phyloP scores from a whole-genome alignment of 2,113 vertebrate genomes.

The Hiodon alosoides region DNA sequence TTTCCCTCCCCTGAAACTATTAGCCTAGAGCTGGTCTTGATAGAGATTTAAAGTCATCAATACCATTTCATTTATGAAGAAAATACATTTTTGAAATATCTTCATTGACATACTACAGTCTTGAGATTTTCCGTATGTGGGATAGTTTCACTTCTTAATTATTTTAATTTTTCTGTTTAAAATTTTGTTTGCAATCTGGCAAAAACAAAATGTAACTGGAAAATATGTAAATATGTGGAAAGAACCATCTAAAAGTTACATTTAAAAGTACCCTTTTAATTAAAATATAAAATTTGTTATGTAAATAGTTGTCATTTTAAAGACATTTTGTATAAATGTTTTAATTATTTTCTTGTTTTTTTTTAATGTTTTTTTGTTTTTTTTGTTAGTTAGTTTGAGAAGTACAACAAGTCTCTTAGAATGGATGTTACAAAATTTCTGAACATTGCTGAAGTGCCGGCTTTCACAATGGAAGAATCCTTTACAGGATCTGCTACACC shows the following conservation, averaged over 20 bases:
- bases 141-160: constrained; percentile 9
- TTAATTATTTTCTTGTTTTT: constrained; percentile 55
- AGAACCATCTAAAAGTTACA: constrained; percentile 61
- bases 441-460: constrained; percentile 25
- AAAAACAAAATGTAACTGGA: constrained; percentile 16
- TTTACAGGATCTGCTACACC: constrained; percentile 15
- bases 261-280: constrained; percentile 66
- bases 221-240: constrained; percentile 68
- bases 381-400: constrained; percentile 67
- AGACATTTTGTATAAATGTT: constrained; percentile 81
- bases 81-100: constrained; percentile 13
- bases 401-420: constrained; percentile 61
- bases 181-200: constrained; percentile 49
- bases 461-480: constrained; percentile 5
- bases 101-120: not conserved
- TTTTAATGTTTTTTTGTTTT: constrained; percentile 57
- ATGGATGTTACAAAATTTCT: constrained; percentile 54
- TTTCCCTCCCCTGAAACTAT: not conserved
- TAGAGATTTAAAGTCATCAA: constrained; percentile 8
- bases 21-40: not conserved
- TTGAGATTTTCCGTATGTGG: constrained; percentile 6
- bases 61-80: constrained; percentile 3
- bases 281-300: constrained; percentile 66
- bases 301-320: constrained; percentile 75
- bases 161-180: constrained; percentile 24